Conservation (phyloP, 2,113 vertebrate species). For the Ranitomeya imitator region DNA sequence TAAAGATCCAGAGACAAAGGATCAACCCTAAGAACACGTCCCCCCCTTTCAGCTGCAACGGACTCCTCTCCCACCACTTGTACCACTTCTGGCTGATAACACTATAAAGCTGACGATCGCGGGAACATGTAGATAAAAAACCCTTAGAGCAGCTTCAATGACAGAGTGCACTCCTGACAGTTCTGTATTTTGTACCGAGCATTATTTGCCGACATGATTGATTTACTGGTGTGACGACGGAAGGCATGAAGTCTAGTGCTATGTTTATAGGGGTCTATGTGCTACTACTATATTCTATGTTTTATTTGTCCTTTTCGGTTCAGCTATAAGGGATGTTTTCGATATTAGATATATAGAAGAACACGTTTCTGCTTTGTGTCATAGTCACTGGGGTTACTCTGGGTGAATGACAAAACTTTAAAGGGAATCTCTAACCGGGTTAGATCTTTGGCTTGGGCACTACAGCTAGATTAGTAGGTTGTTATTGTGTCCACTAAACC, state of each 20-base stretch:
- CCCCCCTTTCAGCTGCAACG: background rate
- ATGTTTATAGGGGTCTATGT: background rate
- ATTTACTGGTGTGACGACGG: background rate
- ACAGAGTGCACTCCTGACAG: background rate
- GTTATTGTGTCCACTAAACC: background rate
- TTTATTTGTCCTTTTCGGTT: background rate
- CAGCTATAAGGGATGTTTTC: conserved; percentile 1
- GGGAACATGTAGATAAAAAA: conserved; percentile 9
- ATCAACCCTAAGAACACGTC: conserved; percentile 77
- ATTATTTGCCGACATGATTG: background rate
- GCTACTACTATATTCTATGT: background rate
- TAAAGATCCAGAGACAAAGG: conserved; percentile 83
- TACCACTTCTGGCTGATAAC: conserved; percentile 35
- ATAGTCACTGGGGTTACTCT: background rate
- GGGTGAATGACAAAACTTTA: background rate
- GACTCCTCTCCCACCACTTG: background rate
- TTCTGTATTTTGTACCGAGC: conserved; percentile 12
- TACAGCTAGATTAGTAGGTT: background rate
- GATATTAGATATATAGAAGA: background rate
- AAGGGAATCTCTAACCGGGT: background rate
- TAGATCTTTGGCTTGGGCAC: background rate
- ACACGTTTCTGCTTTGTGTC: background rate
- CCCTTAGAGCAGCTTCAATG: background rate
- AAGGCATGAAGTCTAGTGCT: background rate
- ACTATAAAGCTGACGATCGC: conserved; percentile 60